phyloP scores from a whole-genome alignment of 64 coral and sea anemone species.

The Montipora sp. region DNA sequence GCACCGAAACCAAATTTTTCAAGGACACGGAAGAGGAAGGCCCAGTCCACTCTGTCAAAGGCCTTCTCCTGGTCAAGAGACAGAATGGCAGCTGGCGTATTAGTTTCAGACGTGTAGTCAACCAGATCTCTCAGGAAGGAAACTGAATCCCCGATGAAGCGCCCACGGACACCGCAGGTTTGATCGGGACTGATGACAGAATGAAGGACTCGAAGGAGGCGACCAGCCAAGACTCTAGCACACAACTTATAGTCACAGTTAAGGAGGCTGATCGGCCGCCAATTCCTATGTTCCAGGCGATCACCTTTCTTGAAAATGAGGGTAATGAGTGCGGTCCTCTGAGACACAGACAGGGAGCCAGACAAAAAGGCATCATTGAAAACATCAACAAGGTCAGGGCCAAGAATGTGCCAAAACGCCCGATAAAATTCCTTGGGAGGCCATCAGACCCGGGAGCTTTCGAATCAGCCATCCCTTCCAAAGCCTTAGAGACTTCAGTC shows the following conservation, averaged over 20 bases:
- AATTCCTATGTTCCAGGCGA: not conserved
- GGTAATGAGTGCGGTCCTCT: not conserved
- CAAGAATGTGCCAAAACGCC: not conserved
- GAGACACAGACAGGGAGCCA: not conserved
- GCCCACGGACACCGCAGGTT: conserved; percentile 18
- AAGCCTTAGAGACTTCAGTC: not conserved
- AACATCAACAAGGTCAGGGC: not conserved
- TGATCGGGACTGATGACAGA: conserved; percentile 8
- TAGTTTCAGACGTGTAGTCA: not conserved
- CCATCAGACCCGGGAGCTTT: conserved; percentile 50
- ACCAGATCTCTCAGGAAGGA: not conserved
- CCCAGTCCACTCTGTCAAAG: conserved; percentile 60
- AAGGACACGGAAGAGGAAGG: not conserved
- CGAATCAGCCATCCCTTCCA: not conserved
- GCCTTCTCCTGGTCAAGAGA: conserved; percentile 62
- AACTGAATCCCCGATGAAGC: conserved; percentile 43
- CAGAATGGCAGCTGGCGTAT: not conserved
- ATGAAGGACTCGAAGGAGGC: not conserved
- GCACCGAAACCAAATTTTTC: not conserved
- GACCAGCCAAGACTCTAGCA: conserved; percentile 1
- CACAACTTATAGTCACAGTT: conserved; percentile 37
- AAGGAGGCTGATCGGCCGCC: conserved; percentile 26
- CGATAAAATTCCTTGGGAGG: not conserved
- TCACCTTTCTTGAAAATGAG: conserved; percentile 33
- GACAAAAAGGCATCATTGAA: not conserved